These are phyloP conservation scores for Drosophila borealis DNA, from an alignment of 2,888 invertebrate genomes.

Conservation along the genomic window DNA sequence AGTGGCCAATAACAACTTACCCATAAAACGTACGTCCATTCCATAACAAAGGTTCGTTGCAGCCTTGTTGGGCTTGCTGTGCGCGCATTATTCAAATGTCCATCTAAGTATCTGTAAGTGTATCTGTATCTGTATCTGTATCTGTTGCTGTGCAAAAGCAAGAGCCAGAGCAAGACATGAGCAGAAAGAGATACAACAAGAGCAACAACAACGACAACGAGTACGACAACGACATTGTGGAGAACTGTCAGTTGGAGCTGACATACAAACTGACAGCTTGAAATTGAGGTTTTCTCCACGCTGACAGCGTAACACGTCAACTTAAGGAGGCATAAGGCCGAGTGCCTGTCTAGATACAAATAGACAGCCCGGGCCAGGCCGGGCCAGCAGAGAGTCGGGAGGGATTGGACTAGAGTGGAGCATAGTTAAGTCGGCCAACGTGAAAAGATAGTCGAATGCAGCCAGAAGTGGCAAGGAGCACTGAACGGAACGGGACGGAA, in stretches of 20 bases:
- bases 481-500: background rate
- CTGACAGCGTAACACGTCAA: conserved; percentile 82
- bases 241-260: conserved; percentile 84
- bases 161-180: conserved; percentile 38
- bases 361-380: conserved; percentile 63
- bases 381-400: conserved; percentile 3
- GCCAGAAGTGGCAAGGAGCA: conserved; percentile 19
- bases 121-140: conserved; percentile 20
- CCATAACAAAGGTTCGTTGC: conserved; percentile 28
- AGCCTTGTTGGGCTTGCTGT: conserved; percentile 22
- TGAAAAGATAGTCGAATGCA: conserved; percentile 60
- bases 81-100: conserved; percentile 75
- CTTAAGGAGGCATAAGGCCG: conserved; percentile 80
- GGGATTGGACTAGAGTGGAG: conserved; percentile 6
- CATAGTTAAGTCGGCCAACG: conserved; percentile 45
- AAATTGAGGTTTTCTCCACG: conserved; percentile 83
- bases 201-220: conserved; percentile 37
- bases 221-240: conserved; percentile 65
- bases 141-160: conserved; percentile 18
- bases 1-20: conserved; percentile 32
- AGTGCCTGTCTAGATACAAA: conserved; percentile 80
- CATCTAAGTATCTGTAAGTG: conserved; percentile 60
- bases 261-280: conserved; percentile 84
- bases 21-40: conserved; percentile 40
- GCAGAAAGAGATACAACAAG: conserved; percentile 43